A percentile compares a stretch with the other conserved stretches of the same genome.
Conservation (phyloP, 2,113 vertebrate genomes). For the Pedionomus torquatus region DNA sequence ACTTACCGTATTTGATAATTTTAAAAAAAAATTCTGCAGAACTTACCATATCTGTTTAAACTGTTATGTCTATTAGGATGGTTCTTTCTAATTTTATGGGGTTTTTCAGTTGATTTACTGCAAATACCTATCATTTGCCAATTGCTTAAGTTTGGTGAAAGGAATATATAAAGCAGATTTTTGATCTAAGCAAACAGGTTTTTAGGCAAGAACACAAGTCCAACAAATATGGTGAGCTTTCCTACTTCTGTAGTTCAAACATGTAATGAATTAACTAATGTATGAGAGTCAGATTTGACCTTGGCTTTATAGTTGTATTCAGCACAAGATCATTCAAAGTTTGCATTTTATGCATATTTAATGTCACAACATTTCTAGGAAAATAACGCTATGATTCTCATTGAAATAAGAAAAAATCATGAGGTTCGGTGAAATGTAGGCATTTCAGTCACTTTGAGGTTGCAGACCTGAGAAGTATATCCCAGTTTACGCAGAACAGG, state of each 20-base stretch:
- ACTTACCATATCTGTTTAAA: not conserved
- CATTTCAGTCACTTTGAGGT: not conserved
- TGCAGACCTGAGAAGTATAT: not conserved
- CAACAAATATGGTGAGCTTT: not conserved
- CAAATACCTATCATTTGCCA: not conserved
- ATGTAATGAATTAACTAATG: not conserved
- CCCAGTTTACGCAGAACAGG: not conserved
- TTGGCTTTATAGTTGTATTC: not conserved
- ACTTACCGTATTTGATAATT: not conserved
- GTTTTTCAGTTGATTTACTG: not conserved
- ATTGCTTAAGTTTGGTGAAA: not conserved
- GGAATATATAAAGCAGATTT: not conserved
- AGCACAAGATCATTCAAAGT: not conserved
- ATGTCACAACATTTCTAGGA: not conserved
- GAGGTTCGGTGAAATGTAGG: not conserved
- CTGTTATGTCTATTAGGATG: not conserved
- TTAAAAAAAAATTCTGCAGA: not conserved
- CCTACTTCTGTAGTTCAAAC: not conserved
- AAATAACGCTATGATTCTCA: not conserved
- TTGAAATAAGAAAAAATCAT: not conserved
- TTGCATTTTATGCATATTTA: not conserved
- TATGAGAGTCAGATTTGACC: not conserved
- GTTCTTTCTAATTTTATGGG: not conserved
- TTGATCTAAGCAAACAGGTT: not conserved
- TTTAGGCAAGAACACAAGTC: not conserved